Evolutionary conservation across 2,888 invertebrate species (phyloP).

Genomic region (Acanthosoma haemorrhoidale): DNA sequence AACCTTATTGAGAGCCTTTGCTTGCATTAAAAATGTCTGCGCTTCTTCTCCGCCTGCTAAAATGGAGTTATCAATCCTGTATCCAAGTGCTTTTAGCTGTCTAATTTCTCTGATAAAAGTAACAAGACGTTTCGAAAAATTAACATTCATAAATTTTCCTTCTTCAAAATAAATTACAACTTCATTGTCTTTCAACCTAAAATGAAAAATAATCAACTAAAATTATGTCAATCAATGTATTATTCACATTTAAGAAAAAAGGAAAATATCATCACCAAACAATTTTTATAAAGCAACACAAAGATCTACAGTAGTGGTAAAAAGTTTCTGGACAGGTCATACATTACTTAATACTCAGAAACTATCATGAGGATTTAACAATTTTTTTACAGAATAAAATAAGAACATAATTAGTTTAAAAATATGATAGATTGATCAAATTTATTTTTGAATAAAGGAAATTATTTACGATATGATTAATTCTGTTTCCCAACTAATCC

Average conservation of each 20-base stretch:
- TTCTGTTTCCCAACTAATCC: too few relatives aligned
- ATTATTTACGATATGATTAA: too few relatives aligned
- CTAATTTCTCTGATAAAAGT: conserved; percentile 82
- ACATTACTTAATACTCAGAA: too few relatives aligned
- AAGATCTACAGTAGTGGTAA: too few relatives aligned
- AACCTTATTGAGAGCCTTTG: conserved; percentile 83
- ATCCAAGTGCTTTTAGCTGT: conserved; percentile 76
- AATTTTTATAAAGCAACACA: too few relatives aligned
- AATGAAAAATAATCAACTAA: conserved; percentile 33
- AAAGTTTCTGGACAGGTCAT: too few relatives aligned
- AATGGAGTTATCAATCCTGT: conserved; percentile 67
- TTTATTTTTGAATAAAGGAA: too few relatives aligned
- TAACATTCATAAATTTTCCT: conserved; percentile 76
- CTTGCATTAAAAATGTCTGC: conserved; percentile 73
- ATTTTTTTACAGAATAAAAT: too few relatives aligned
- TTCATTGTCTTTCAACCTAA: conserved; percentile 59
- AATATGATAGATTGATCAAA: too few relatives aligned
- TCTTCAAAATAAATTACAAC: conserved; percentile 75
- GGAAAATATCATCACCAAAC: too few relatives aligned
- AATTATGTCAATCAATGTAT: neutral
- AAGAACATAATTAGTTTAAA: too few relatives aligned
- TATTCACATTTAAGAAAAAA: neutral
- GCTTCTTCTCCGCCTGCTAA: conserved; percentile 65
- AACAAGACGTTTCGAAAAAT: conserved; percentile 81
- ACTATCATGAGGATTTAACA: too few relatives aligned